Evolutionary conservation across 2,888 invertebrate species (phyloP).

Genomic region (Amblyteles armatorius): DNA sequence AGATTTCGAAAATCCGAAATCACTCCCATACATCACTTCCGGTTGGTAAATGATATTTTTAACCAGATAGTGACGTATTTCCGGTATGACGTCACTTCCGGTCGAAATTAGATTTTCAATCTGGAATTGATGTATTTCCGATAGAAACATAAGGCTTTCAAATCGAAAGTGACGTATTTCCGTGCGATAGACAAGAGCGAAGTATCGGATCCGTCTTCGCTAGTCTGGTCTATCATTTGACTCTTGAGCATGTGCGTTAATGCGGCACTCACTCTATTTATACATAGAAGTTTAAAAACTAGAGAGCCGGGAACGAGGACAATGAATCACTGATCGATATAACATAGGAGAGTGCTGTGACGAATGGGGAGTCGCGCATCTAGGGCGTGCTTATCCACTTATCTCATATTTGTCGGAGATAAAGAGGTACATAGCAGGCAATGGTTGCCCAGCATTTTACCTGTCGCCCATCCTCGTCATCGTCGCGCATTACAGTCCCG

Average conservation of each 20-base stretch:
- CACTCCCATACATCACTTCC: too few species aligned
- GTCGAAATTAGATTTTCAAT: too few species aligned
- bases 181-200: too few species aligned
- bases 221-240: too few species aligned
- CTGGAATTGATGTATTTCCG: too few species aligned
- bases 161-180: too few species aligned
- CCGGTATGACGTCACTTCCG: too few species aligned
- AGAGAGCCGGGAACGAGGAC: constrained; percentile 5
- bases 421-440: constrained; percentile 71
- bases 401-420: constrained; percentile 82
- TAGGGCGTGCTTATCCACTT: constrained; percentile 82
- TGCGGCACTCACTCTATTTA: neutral
- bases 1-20: too few species aligned
- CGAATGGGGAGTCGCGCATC: constrained; percentile 72
- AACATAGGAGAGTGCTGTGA: constrained; percentile 55
- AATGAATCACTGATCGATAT: constrained; percentile 68
- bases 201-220: too few species aligned
- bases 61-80: too few species aligned
- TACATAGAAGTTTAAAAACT: neutral
- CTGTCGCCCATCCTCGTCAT: constrained; percentile 61
- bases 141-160: too few species aligned
- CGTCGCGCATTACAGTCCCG: constrained; percentile 47
- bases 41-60: too few species aligned
- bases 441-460: constrained; percentile 61
- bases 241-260: neutral